Conservation (phyloP, 53 echinoderm and acorn worm genomes). For the Patiria pectinifera region DNA sequence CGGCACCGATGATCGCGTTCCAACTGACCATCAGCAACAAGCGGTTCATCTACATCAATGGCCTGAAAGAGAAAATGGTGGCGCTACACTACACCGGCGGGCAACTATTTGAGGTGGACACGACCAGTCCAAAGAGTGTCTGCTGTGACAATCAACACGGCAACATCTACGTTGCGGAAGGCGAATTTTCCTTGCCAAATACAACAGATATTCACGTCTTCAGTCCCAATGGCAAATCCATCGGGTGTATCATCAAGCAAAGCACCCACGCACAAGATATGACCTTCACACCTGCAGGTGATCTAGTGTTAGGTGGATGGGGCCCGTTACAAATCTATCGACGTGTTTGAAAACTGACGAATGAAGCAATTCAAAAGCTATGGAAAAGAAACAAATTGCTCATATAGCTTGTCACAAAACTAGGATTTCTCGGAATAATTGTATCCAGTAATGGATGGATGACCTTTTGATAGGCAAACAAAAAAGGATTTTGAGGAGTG, state of each 20-base stretch:
- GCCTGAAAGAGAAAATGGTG: neutral
- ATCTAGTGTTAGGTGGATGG: neutral
- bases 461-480: too few species aligned
- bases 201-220: constrained; percentile 2
- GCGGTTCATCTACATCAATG: neutral
- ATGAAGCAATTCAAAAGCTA: too few species aligned
- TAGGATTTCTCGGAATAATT: too few species aligned
- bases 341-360: neutral
- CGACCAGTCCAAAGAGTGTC: neutral
- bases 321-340: neutral
- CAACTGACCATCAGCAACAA: neutral
- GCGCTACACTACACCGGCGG: neutral
- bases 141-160: constrained; percentile 29
- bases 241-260: neutral
- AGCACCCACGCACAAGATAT: neutral
- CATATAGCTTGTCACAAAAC: too few species aligned
- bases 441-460: too few species aligned
- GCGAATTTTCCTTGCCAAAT: neutral
- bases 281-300: neutral
- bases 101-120: neutral
- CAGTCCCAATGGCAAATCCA: constrained; percentile 2
- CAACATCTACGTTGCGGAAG: constrained; percentile 7
- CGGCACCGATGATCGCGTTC: constrained; percentile 11
- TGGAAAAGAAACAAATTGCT: too few species aligned
- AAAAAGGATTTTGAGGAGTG: too few species aligned